These are phyloP conservation scores for Xenops minutus DNA, from an alignment of 2,797 vertebrate species.

Conservation along the genomic window DNA sequence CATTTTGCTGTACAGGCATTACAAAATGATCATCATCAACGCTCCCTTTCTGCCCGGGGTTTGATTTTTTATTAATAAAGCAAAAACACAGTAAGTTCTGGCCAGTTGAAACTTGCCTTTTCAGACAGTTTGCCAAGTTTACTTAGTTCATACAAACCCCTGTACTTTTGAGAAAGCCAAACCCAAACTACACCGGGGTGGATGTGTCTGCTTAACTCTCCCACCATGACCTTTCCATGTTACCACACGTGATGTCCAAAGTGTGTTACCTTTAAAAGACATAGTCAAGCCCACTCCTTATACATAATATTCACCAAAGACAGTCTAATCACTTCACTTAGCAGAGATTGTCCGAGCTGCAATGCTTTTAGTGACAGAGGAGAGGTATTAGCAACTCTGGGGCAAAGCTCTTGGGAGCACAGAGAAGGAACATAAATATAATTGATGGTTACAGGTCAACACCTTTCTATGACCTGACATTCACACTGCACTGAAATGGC, in stretches of 20 bases:
- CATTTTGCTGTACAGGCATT: not conserved
- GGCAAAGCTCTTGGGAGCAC: not conserved
- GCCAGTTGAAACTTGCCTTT: not conserved
- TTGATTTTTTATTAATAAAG: conserved; percentile 13
- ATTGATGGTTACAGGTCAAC: not conserved
- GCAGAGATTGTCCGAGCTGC: not conserved
- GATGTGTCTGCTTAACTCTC: not conserved
- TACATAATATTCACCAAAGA: not conserved
- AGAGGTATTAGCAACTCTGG: not conserved
- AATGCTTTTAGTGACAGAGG: not conserved
- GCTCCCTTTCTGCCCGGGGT: not conserved
- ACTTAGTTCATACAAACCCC: not conserved
- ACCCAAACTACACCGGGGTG: not conserved
- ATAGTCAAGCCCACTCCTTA: not conserved
- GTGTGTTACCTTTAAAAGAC: not conserved
- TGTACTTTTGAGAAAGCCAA: not conserved
- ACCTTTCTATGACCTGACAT: not conserved
- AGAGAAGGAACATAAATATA: rapidly evolving
- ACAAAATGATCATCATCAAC: not conserved
- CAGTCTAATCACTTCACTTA: not conserved
- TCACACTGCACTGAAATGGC: not conserved
- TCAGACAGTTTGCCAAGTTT: not conserved
- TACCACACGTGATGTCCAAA: rapidly evolving
- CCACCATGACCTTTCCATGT: not conserved
- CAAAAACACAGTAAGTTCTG: not conserved